phyloP scores from a whole-genome alignment of 2,113 vertebrate species.

The pig (Sus scrofa) region T2T-Sscrofa CM000828.6:21553001-21553500 shows the following conservation, averaged over 20 bases:
- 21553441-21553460: background rate
- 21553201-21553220: background rate
- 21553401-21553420: background rate
- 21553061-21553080: background rate
- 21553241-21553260: constrained; percentile 59
- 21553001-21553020: background rate
- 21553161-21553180: constrained; percentile 64
- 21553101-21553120: background rate
- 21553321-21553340: background rate
- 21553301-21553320: constrained; percentile 72
- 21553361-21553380: constrained; percentile 6
- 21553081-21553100: constrained; percentile 43
- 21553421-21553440: background rate
- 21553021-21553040: background rate
- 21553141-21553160: constrained; percentile 42
- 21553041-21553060: background rate
- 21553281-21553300: constrained; percentile 38
- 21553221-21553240: background rate
- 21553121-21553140: constrained; percentile 38
- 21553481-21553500: background rate
- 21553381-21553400: background rate
- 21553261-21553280: constrained; percentile 48
- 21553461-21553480: background rate
- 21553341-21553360: constrained; percentile 34
- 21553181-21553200: constrained; percentile 1